Evolutionary conservation across 2,888 invertebrate genomes (phyloP), one percentile per base, ranked within the genome.

Genomic region (Limenitis camilla): DNA sequence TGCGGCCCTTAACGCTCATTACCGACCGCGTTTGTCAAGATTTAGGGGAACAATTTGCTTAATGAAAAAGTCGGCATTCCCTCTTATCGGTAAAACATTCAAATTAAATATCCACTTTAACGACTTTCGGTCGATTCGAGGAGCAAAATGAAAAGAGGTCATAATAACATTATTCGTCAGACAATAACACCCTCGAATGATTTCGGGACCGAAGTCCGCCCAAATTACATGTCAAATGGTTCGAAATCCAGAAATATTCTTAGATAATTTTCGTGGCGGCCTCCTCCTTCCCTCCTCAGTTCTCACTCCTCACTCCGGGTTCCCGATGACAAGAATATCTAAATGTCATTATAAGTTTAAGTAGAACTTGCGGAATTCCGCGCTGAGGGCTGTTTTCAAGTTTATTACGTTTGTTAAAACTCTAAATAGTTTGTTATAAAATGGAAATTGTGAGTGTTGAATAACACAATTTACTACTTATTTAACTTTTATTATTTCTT

Each of bases 331-430:
- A 80, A 75, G 78, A 80, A 81, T 81, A 82, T 83, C 81, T 77
- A 85, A 85, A 86, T 83, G 81, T 83, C 84, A 83, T 84, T 85
- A 84, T 81, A 83, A 85, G 81, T 85, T 84, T 73, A 73, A 77
- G 75, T 67, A 70, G 69, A 72, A 68, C 66, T 62, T 66, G 63
- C 68, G 69, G 71, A 71, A 76, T 75, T 75, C 70, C 70, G 71
- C 63, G 66, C 74, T 66, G 64, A 62, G 61, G 73, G 74, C 74
- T 66, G 68, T 72, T 75, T 69, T 66, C 69, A 67, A 72, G 67
- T 73, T 75, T 70, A 68, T 64, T 61, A 60, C 62, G 66, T 72
- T 77, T 72, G 66, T 65, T 68, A 65, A 66, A 66, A 67, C 64
- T 68, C 62, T 49, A 56, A 68, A 68, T 69, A 69, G 66, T 69